Percentiles rank a stretch among this genome's conserved stretches.
Conservation (phyloP, 1,140 invertebrate genomes). For the Amyelois transitella region DNA sequence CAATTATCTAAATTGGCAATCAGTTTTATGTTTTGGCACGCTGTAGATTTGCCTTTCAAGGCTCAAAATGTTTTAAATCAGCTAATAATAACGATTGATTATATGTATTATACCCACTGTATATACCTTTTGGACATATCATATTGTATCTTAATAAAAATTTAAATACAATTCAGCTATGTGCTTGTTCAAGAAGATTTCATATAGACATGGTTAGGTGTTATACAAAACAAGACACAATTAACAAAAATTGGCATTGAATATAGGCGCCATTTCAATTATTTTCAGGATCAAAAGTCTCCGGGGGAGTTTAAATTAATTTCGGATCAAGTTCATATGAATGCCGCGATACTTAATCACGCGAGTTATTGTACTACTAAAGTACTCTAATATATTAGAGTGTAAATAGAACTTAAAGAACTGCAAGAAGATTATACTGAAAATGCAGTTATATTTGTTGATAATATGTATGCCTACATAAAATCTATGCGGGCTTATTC, state of each 20-base stretch:
- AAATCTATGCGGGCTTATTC: conserved; percentile 7
- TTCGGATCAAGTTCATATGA: conserved; percentile 6
- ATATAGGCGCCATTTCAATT: conserved; percentile 42
- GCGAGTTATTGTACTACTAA: neutral
- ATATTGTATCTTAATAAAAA: neutral
- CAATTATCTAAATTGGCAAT: neutral
- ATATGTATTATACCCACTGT: conserved; percentile 2
- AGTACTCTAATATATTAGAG: neutral
- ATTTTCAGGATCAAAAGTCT: conserved; percentile 52
- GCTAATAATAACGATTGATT: conserved; percentile 5
- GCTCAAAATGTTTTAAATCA: neutral
- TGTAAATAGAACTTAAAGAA: neutral
- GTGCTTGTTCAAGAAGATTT: neutral
- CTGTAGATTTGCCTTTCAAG: neutral
- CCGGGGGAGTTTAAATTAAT: conserved; percentile 28
- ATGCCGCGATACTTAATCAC: neutral
- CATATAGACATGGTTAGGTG: neutral
- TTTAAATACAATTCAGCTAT: neutral
- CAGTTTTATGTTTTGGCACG: neutral
- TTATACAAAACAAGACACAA: neutral
- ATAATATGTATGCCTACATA: conserved; percentile 1
- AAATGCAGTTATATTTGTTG: conserved; percentile 1
- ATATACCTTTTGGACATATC: conserved; percentile 6
- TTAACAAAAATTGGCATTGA: conserved; percentile 19
- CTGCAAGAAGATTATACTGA: neutral